These are phyloP conservation scores for Rhizomys pruinosus DNA, from an alignment of 2,113 vertebrate species.

Conservation along the genomic window DNA sequence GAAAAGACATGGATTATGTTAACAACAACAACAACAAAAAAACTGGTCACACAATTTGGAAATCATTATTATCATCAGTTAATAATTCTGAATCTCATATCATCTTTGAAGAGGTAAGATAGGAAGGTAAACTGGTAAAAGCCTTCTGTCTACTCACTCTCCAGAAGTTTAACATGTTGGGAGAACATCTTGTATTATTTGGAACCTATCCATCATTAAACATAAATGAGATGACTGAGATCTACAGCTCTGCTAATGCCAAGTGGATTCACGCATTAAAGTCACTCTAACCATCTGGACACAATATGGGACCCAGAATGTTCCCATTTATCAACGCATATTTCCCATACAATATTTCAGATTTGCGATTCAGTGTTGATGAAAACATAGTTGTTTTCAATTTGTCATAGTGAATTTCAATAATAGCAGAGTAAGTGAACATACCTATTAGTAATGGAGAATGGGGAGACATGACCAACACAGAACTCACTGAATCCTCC, in stretches of 20 bases:
- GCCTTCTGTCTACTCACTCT: constrained; percentile 75
- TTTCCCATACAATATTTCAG: constrained; percentile 79
- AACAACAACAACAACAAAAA: neutral
- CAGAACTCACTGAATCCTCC: neutral
- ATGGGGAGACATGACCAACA: neutral
- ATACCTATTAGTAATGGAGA: neutral
- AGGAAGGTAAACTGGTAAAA: constrained; percentile 60
- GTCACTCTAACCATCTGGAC: constrained; percentile 86
- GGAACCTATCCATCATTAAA: constrained; percentile 87
- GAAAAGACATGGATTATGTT: neutral
- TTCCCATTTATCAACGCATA: constrained; percentile 85
- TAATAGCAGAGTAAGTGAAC: constrained; percentile 19
- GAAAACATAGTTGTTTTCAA: constrained; percentile 78
- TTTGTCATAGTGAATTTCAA: constrained; percentile 68
- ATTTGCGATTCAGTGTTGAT: constrained; percentile 80
- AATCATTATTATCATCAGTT: neutral
- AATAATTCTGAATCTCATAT: constrained; percentile 59
- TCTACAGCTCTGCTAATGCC: constrained; percentile 83
- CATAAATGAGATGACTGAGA: constrained; percentile 83
- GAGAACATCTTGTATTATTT: constrained; percentile 88
- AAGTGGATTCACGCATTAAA: constrained; percentile 85
- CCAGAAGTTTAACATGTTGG: constrained; percentile 83
- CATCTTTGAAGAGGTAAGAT: constrained; percentile 26
- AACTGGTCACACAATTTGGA: too few relatives aligned
- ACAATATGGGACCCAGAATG: constrained; percentile 83